Evolutionary conservation across 2,888 invertebrate species (phyloP), one percentile per base, ranked within the genome.

Genomic region (Lottia scabra): DNA sequence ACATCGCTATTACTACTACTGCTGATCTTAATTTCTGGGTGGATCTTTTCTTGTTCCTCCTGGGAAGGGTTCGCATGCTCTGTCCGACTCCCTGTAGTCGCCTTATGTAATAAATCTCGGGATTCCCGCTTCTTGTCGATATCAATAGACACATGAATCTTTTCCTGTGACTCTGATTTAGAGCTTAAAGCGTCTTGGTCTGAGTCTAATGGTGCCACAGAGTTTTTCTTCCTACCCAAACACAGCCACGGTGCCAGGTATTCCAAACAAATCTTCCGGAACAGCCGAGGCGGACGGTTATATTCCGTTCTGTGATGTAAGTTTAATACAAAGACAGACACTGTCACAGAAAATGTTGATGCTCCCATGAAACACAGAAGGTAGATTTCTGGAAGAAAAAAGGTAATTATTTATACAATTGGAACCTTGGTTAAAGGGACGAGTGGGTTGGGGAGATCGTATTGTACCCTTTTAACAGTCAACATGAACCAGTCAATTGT

Each of bases 221-320:
- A 45, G 27, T 63, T 30, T 8, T 44, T 44, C 26, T 43, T 46
- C 5, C 16, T 46, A 13, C 48, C 63, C 71, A 75, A 68, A n/a
- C 65, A 71, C 30, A 77, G n/a, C 19, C 67, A 27, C 19, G 68
- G 65, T 15, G 75, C 77, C 65, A 77, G 68, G 48, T 66, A 67
- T 64, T 73, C 63, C 6, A 77, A 63, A 6, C 73, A 71, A 23
- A 77, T 45, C 16, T 62, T 68, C 13, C 68, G 30, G 5, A 77
- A 69, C 77, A 75, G 75, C 16, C 43, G 4, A 13, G 77, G 77
- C 8, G 77, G 75, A 16, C 56, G 73, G 26, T 68, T 68, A 64
- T 73, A 75, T 46, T 75, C 73, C n/a, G 72, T 73, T 15, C 77
- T 65, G 56, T 75, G 75, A 56, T 77, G 77, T 23, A 77, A 68